Evolutionary conservation across 1,140 invertebrate genomes (phyloP), one percentile per base, ranked within the genome.

Genomic region (Octopus bimaculoides): DNA sequence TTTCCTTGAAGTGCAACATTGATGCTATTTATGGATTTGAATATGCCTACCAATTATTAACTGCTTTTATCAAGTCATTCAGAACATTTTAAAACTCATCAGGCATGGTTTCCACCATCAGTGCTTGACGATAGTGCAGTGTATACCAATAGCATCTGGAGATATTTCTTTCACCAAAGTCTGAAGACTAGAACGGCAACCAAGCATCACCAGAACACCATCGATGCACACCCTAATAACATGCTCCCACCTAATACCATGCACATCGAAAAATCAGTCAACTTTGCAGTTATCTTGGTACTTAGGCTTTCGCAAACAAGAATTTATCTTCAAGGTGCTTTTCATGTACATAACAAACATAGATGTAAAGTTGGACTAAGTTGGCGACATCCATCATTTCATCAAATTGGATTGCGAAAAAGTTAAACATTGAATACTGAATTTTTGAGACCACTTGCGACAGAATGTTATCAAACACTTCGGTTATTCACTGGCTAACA

Each of bases 371-470:
- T n/a, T n/a, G n/a, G n/a, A n/a, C n/a, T n/a, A n/a, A 66, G 61
- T 66, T 66, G n/a, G 61, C 61, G 61, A n/a, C 61, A 66, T 66
- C 61, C n/a, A n/a, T 66, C n/a, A n/a, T 66, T 66, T 66, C 61
- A 66, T 66, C 61, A 66, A 66, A n/a, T 66, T 66, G 61, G 61
- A 66, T 66, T 66, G 61, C 61, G n/a, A 66, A 66, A 66, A 66
- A 66, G 61, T 66, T 66, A 66, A 66, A 66, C 61, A 66, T 66
- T 66, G 61, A 66, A 66, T 66, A 10, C 61, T 66, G 61, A 66
- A 66, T 66, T n/a, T 66, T 66, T n/a, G 61, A 66, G 61, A 66
- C 61, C 61, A 66, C 61, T 66, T 66, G 61, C 61, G 61, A 66
- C 61, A 66, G 61, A 66, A 66, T 66, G 61, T 66, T 66, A 66